These are phyloP conservation scores for Hemiscyllium ocellatum DNA, from an alignment of 2,113 vertebrate species.

Conservation along the genomic window DNA sequence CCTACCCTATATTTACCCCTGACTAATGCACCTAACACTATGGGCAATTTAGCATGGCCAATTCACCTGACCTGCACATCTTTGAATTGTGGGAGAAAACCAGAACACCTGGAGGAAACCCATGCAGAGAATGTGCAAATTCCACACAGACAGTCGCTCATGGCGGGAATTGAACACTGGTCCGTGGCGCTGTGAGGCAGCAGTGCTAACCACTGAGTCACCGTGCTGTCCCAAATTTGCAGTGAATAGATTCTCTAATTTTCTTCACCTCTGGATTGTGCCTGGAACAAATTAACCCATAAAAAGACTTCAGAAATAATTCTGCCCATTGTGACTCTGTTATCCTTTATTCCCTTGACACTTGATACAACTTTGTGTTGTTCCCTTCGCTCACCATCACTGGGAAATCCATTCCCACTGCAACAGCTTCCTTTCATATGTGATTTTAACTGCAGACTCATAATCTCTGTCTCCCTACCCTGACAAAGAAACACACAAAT, in stretches of 20 bases:
- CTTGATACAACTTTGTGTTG: not conserved
- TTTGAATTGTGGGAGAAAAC: too few relatives aligned
- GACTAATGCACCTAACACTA: too few relatives aligned
- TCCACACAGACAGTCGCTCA: too few relatives aligned
- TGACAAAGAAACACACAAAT: not conserved
- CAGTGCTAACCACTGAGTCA: too few relatives aligned
- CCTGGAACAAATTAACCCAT: not conserved
- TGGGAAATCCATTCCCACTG: not conserved
- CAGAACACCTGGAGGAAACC: too few relatives aligned
- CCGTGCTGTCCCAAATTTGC: too few relatives aligned
- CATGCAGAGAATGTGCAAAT: too few relatives aligned
- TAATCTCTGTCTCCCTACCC: not conserved
- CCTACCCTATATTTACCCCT: too few relatives aligned
- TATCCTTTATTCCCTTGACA: not conserved
- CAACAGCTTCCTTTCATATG: not conserved
- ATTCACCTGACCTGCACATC: too few relatives aligned
- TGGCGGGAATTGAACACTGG: too few relatives aligned
- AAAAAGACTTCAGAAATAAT: not conserved
- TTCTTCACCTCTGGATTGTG: not conserved
- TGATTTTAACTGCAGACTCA: not conserved
- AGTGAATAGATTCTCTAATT: not conserved
- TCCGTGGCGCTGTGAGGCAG: too few relatives aligned
- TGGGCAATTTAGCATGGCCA: too few relatives aligned
- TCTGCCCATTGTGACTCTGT: not conserved
- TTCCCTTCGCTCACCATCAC: not conserved